Percentiles rank a stretch among this genome's conserved stretches.
These are phyloP conservation scores for Caenorhabditis sp. DNA, from an alignment of 2,888 invertebrate species.

Conservation along the genomic window DNA sequence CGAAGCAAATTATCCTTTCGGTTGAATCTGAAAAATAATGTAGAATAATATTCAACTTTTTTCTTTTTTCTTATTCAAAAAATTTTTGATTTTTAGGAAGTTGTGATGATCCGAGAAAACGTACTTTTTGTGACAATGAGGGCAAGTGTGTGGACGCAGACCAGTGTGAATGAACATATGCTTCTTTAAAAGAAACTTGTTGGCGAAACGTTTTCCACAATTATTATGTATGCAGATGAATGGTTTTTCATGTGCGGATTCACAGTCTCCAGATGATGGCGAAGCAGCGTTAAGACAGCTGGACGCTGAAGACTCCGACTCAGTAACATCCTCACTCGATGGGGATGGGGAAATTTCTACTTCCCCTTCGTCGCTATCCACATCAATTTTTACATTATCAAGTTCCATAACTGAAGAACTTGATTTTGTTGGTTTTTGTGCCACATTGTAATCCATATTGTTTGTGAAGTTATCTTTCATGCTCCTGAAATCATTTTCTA, in stretches of 20 bases:
- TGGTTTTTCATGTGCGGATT: conserved; percentile 76
- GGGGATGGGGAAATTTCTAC: conserved; percentile 46
- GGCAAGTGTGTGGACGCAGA: conserved; percentile 82
- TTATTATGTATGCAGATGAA: conserved; percentile 79
- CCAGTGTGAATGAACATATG: conserved; percentile 83
- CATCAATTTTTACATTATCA: conserved; percentile 50
- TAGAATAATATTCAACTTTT: too few relatives aligned
- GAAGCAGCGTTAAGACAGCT: conserved; percentile 17
- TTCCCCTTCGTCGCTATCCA: conserved; percentile 54
- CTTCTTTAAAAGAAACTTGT: conserved; percentile 83
- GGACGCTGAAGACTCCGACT: conserved; percentile 43
- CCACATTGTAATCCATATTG: background rate
- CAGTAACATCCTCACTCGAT: conserved; percentile 38
- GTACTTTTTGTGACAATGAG: conserved; percentile 81
- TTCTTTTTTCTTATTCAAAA: too few relatives aligned
- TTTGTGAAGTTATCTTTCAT: conserved; percentile 30
- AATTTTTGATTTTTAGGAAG: too few relatives aligned
- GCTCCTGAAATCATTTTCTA: conserved; percentile 32
- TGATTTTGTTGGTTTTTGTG: background rate
- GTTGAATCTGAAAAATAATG: conserved; percentile 79
- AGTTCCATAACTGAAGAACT: background rate
- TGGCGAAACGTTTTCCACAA: conserved; percentile 82
- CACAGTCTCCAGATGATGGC: conserved; percentile 21
- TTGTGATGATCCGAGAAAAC: conserved; percentile 22
- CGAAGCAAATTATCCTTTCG: conserved; percentile 83